A percentile compares a stretch with the other conserved stretches of the same genome.
Conservation (phyloP, 2,888 invertebrate genomes). For the Caenorhabditis plicata region DNA sequence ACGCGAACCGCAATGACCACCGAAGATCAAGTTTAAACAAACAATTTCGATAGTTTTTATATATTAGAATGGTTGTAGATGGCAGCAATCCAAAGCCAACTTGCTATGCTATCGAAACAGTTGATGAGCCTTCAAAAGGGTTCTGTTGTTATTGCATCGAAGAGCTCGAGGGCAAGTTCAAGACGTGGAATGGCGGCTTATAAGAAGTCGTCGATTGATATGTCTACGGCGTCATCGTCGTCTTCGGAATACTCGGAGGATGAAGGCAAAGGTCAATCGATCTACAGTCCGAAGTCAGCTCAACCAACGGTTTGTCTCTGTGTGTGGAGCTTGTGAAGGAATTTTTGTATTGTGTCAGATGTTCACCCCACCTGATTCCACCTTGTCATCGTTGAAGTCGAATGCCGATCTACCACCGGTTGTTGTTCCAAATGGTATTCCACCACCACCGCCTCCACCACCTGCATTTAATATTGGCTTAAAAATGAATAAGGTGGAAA, state of each 20-base stretch:
- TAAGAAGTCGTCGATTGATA: conserved; percentile 22
- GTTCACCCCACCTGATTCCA: no score
- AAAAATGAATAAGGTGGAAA: conserved; percentile 2
- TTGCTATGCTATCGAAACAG: conserved; percentile 32
- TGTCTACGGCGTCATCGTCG: conserved; percentile 14
- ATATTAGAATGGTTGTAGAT: background rate
- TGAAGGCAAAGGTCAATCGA: conserved; percentile 30
- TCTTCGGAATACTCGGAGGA: conserved; percentile 23
- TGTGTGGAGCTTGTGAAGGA: no score
- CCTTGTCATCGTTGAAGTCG: no score
- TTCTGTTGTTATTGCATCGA: background rate
- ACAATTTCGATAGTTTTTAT: background rate
- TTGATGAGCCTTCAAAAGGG: conserved; percentile 19
- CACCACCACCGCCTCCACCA: conserved; percentile 24
- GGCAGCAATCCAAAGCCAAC: conserved; percentile 7
- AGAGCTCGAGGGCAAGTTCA: conserved; percentile 24
- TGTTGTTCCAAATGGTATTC: conserved; percentile 4
- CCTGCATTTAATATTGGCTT: background rate
- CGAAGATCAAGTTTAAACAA: conserved; percentile 13
- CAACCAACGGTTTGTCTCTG: conserved; percentile 2
- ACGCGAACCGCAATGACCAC: conserved; percentile 22
- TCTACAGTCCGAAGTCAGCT: conserved; percentile 18
- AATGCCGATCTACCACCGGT: conserved; percentile 1
- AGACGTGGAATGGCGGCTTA: conserved; percentile 4
- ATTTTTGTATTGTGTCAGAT: no score